phyloP scores from a whole-genome alignment of 1,140 invertebrate genomes.

The Ylistrum balloti region DNA sequence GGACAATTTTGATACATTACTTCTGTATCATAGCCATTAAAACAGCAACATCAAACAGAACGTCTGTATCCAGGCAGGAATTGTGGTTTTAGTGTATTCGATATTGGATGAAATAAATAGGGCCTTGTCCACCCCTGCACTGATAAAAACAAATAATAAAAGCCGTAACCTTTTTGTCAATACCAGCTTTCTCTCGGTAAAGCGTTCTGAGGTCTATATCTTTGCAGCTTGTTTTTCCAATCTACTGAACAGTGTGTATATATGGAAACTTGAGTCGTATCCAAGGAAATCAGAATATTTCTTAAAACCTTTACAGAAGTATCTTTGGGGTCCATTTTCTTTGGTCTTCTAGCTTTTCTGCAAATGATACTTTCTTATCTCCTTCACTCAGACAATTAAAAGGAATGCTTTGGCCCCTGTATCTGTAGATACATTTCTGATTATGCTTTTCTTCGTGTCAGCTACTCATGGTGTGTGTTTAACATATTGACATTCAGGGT shows the following conservation, averaged over 20 bases:
- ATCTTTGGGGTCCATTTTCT: neutral
- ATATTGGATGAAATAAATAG: neutral
- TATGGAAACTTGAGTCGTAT: neutral
- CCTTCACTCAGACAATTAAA: neutral
- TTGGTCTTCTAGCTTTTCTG: neutral
- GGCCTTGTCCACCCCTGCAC: neutral
- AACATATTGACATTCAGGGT: neutral
- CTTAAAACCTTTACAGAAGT: neutral
- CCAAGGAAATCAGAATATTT: neutral
- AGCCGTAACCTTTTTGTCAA: neutral
- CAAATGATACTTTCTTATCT: neutral
- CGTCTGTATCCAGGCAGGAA: neutral
- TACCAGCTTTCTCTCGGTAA: neutral
- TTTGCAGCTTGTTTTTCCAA: neutral
- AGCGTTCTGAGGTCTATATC: neutral
- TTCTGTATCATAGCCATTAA: neutral
- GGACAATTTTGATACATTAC: neutral
- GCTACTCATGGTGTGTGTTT: neutral
- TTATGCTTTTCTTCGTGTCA: neutral
- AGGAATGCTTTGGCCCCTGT: neutral
- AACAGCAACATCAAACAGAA: neutral
- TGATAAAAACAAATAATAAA: neutral
- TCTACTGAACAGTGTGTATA: neutral
- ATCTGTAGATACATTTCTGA: neutral
- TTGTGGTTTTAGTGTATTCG: neutral